These are phyloP conservation scores for Spondyliosoma cantharus DNA, from an alignment of 2,797 vertebrate genomes.

Conservation along the genomic window DNA sequence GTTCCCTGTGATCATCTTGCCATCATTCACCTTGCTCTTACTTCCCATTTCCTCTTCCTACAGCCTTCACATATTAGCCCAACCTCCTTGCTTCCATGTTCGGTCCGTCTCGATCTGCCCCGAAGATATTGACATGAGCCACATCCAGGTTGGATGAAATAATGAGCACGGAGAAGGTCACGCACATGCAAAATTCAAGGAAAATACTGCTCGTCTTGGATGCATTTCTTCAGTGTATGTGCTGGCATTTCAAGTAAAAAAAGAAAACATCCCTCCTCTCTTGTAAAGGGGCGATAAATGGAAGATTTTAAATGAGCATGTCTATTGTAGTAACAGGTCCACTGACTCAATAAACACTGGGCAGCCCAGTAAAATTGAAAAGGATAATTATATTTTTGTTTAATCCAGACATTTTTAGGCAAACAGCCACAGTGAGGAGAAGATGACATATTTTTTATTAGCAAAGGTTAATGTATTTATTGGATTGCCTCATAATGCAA, in stretches of 20 bases:
- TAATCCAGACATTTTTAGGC: slow-evolving; percentile 58
- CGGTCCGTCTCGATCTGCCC: slow-evolving; percentile 27
- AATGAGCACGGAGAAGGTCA: slow-evolving; percentile 40
- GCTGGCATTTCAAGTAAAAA: slow-evolving; percentile 37
- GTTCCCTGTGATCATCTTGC: slow-evolving; percentile 65
- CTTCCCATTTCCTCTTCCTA: slow-evolving; percentile 46
- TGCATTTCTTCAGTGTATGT: slow-evolving; percentile 10
- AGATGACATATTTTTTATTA: slow-evolving; percentile 70
- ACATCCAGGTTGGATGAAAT: slow-evolving; percentile 24
- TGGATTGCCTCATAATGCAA: slow-evolving; percentile 68
- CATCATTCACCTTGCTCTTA: slow-evolving; percentile 63
- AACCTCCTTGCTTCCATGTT: slow-evolving; percentile 21
- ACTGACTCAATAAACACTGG: slow-evolving; percentile 50
- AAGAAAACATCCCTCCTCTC: not conserved
- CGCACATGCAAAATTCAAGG: slow-evolving; percentile 6
- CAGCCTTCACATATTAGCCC: slow-evolving; percentile 33
- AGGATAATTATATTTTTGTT: slow-evolving; percentile 59
- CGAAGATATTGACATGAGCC: slow-evolving; percentile 33
- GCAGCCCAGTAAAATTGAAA: slow-evolving; percentile 14
- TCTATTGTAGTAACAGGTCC: slow-evolving; percentile 40
- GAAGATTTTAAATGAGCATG: slow-evolving; percentile 10
- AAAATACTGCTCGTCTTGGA: not conserved
- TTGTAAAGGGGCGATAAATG: slow-evolving; percentile 47
- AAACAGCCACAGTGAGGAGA: slow-evolving; percentile 50
- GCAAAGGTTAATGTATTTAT: slow-evolving; percentile 81